Evolutionary conservation across 2,888 invertebrate genomes (phyloP), one percentile per base, ranked within the genome.

Genomic region (Nudaria mundana): DNA sequence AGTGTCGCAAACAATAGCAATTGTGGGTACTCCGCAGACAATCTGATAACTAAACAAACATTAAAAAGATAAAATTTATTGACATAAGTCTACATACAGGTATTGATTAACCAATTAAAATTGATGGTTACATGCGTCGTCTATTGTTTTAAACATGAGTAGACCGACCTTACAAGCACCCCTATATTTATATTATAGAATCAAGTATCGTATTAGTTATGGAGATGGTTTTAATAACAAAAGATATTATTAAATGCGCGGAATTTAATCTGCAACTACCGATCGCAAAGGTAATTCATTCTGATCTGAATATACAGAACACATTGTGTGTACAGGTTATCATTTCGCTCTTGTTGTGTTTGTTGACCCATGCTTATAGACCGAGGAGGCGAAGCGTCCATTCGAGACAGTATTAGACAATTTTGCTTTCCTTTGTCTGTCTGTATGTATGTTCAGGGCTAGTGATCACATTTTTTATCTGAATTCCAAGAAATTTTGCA

Each of bases 31-130:
- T 24, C 5, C 3, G 16, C 10, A 14, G 14, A 32, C 22, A 22
- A 23, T 23, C 14, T 32, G 23, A 32, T 32, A 33, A 16, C 15
- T 3, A 8, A 11, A 33, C 11, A 33, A 33, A 33, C 16, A 24
- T n/a, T n/a, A 22, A 13, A 24, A 7, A 11, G 33, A 33, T 33
- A 33, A 11, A 16, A 15, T 33, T 15, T 24, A 15, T 33, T 15
- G 24, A 24, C 8, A 24, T 33, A 33, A 14, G 23, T 11, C 24
- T 24, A 24, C 3, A 32, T 24, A 24, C 3, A 32, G 23, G 24
- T 32, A 33, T 33, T 33, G 24, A 28, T 16, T 33, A 16, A 33
- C 11, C 24, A 33, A 32, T 24, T 15, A 32, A 14, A 10, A 24
- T 14, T 13, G 7, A 15, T 11, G 23, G 32, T 14, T n/a, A 32